phyloP scores from a whole-genome alignment of 2,888 invertebrate genomes.

The Epsilonema sp. region DNA sequence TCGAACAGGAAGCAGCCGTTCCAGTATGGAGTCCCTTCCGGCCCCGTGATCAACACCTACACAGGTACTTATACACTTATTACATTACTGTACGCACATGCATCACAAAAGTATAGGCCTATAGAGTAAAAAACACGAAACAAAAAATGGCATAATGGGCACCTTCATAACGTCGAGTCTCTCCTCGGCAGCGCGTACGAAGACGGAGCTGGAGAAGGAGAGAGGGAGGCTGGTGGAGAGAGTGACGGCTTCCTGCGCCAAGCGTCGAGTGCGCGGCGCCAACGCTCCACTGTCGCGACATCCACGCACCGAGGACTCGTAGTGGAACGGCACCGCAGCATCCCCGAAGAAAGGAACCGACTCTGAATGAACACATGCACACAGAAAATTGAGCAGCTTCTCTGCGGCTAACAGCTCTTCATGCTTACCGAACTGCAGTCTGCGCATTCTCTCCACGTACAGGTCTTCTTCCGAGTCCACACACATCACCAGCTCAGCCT shows the following conservation, averaged over 20 bases:
- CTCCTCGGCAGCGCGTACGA: conserved; percentile 81
- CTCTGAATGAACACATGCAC: conserved; percentile 1
- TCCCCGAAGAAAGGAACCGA: conserved; percentile 9
- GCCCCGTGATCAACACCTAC: conserved; percentile 38
- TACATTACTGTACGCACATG: too few species aligned
- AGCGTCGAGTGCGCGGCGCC: conserved; percentile 53
- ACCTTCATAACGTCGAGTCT: conserved; percentile 86
- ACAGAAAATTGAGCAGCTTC: conserved; percentile 9
- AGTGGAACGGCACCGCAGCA: conserved; percentile 56
- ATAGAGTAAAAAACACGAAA: too few species aligned
- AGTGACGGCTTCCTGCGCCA: conserved; percentile 84
- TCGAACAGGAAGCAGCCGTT: conserved; percentile 38
- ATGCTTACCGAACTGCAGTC: conserved; percentile 58
- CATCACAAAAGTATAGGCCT: too few species aligned
- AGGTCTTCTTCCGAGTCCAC: conserved; percentile 42
- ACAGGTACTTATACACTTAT: not conserved
- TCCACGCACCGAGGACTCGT: conserved; percentile 52
- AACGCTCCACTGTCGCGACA: conserved; percentile 1
- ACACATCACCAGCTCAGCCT: too few species aligned
- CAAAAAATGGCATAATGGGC: conserved; percentile 8
- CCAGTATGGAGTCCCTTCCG: conserved; percentile 43
- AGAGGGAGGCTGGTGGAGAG: conserved; percentile 73
- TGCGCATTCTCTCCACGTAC: conserved; percentile 68
- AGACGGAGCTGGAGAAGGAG: conserved; percentile 76
- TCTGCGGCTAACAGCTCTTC: not conserved